A percentile compares a stretch with the other conserved stretches of the same genome.
Evolutionary conservation across 2,113 vertebrate species (phyloP).

Genomic region (Podarcis raffonei): DNA sequence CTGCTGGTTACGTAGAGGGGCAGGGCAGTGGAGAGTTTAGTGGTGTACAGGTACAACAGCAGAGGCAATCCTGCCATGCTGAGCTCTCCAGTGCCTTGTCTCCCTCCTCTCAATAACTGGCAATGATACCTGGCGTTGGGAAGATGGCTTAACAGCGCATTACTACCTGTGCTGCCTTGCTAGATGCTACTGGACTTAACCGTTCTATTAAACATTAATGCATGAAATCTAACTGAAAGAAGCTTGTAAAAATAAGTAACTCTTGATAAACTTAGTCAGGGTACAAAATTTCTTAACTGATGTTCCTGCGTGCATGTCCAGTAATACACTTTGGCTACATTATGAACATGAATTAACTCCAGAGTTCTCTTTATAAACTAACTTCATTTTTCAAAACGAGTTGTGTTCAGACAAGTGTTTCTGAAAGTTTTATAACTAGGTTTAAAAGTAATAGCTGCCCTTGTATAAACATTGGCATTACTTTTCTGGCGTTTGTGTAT

Average conservation of each 20-base stretch:
- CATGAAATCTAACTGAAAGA: background rate
- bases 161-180: background rate
- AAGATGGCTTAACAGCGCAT: too few species aligned
- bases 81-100: too few species aligned
- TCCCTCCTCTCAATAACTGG: too few species aligned
- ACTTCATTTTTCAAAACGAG: background rate
- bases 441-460: constrained; percentile 5
- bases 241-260: background rate
- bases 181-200: background rate
- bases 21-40: too few species aligned
- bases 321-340: background rate
- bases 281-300: background rate
- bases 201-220: background rate
- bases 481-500: background rate
- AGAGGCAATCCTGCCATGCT: too few species aligned
- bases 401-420: background rate
- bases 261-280: background rate
- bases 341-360: background rate
- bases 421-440: background rate
- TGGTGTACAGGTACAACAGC: too few species aligned
- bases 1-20: too few species aligned
- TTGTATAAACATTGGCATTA: background rate
- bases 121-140: too few species aligned
- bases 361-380: background rate
- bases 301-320: background rate